Percentiles rank a stretch among this genome's conserved stretches.
phyloP scores from a whole-genome alignment of 2,113 vertebrate genomes.

The Notiomystis cincta region DNA sequence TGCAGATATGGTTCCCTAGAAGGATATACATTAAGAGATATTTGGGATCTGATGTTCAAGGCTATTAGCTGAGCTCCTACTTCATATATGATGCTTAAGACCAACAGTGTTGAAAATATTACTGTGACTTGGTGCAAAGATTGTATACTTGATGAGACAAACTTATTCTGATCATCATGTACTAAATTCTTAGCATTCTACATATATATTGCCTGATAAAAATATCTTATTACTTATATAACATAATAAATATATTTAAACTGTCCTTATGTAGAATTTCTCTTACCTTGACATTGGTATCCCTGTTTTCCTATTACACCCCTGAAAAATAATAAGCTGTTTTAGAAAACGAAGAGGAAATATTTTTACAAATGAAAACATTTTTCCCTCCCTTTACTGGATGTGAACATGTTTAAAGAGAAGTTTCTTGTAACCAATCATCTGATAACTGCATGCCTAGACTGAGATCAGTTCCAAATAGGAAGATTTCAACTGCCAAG shows the following conservation, averaged over 20 bases:
- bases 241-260: neutral
- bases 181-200: neutral
- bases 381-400: neutral
- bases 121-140: neutral
- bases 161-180: neutral
- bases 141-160: neutral
- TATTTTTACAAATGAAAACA: neutral
- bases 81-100: neutral
- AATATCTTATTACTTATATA: neutral
- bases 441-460: neutral
- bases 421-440: neutral
- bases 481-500: neutral
- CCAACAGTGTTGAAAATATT: neutral
- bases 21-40: neutral
- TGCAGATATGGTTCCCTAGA: neutral
- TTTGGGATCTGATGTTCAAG: neutral
- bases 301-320: conserved; percentile 99
- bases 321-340: conserved; percentile 77
- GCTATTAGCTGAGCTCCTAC: neutral
- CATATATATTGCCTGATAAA: neutral
- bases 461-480: neutral
- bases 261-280: neutral
- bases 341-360: conserved; percentile 7
- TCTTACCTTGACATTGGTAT: conserved; percentile 99
- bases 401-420: neutral